Base-by-base conservation (phyloP, 2,113 vertebrate genomes). In the Semicossyphus pulcher region DNA sequence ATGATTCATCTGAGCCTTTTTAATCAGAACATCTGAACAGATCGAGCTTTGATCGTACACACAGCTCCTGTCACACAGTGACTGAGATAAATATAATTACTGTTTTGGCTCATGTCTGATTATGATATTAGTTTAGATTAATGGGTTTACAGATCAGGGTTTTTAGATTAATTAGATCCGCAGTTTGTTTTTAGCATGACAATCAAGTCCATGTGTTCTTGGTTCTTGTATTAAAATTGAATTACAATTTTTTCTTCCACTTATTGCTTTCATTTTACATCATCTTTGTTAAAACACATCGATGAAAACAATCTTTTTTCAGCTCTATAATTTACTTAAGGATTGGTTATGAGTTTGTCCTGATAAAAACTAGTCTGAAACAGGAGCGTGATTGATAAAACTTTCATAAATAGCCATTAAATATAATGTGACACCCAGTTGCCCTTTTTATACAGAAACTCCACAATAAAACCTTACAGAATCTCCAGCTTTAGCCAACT, bases 121-220 rank as follows among this genome's bases (percentile, higher is more conserved):
- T 52, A 52, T 32, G 53, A 65, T 70, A 81, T 86, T 72, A 76
- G 48, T 65, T 48, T 31, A 57, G 60, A 88, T 75, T 36, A 62
- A 31, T 7, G 3, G 76, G 29, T 79, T 80, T 71, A 45, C 49
- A 58, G 56, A 66, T 21, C 56, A 48, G 20, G 49, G 18, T 6
- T 62, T 61, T 44, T 23, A 37, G 54, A 76, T 72, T 39, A 73
- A 72, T n/a, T 74, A 52, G 37, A 81, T 76, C 52, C 20, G 1
- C 51, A 11, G 54, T 72, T 83, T 80, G 62, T 78, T 81, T 76
- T 56, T 65, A 76, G 70, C 64, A 26, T 49, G 29, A 57, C 64
- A 39, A 59, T 73, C 10, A 72, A 61, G 34, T 49, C 61, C 6
- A 0, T 20, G 36, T 79, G 52, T 58, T 59, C 20, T 57, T 10